These are phyloP conservation scores for Pseudopleuronectes americanus DNA, from an alignment of 2,797 vertebrate species.

Conservation along the genomic window DNA sequence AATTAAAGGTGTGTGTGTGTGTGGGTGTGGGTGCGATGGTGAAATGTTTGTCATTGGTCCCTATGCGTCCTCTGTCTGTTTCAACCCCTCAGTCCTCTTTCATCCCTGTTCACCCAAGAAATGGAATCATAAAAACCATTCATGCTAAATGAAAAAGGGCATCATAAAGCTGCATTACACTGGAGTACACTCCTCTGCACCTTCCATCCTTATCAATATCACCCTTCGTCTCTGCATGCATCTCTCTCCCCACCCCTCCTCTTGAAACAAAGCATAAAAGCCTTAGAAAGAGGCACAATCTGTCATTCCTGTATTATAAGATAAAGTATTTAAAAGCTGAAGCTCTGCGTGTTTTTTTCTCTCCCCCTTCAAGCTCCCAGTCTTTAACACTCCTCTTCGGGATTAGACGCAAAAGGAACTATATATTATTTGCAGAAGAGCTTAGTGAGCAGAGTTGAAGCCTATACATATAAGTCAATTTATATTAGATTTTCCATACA, in stretches of 20 bases:
- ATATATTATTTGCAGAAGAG: slow-evolving; percentile 94
- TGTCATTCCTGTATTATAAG: slow-evolving; percentile 84
- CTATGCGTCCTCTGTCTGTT: slow-evolving; percentile 65
- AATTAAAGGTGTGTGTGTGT: slow-evolving; percentile 11
- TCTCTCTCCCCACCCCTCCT: slow-evolving; percentile 53
- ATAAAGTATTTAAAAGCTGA: slow-evolving; percentile 86
- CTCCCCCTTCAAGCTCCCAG: slow-evolving; percentile 57
- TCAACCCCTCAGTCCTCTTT: slow-evolving; percentile 65
- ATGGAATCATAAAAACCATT: slow-evolving; percentile 85
- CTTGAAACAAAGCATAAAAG: slow-evolving; percentile 83
- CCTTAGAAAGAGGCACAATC: slow-evolving; percentile 82
- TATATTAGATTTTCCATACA: slow-evolving; percentile 99
- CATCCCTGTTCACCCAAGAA: slow-evolving; percentile 78
- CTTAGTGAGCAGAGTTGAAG: slow-evolving; percentile 95
- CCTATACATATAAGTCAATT: slow-evolving; percentile 97
- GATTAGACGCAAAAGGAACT: slow-evolving; percentile 98
- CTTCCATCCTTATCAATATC: slow-evolving; percentile 84
- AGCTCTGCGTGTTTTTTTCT: slow-evolving; percentile 67
- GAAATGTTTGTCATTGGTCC: slow-evolving; percentile 48
- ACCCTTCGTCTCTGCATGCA: slow-evolving; percentile 66
- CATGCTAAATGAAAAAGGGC: slow-evolving; percentile 85
- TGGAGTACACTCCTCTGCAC: slow-evolving; percentile 78
- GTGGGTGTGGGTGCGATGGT: not conserved
- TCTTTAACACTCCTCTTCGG: slow-evolving; percentile 83
- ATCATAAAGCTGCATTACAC: slow-evolving; percentile 83